Percentiles rank a stretch among this genome's conserved stretches.
Evolutionary conservation across 2,113 vertebrate genomes (phyloP).

Genomic region (Hemiscyllium ocellatum): DNA sequence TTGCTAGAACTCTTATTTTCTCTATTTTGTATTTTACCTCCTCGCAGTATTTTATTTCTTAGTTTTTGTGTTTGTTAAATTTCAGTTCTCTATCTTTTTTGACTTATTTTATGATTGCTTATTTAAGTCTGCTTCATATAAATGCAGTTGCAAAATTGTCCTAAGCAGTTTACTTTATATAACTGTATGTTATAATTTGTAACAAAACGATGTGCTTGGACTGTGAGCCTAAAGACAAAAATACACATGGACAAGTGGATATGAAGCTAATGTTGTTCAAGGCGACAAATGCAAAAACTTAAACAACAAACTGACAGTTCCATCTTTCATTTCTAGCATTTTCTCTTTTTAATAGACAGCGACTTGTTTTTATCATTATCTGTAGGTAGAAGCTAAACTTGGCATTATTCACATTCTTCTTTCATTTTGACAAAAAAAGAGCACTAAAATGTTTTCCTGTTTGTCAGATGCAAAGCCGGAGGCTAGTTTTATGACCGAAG

Average conservation of each 20-base stretch:
- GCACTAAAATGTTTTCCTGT: not conserved
- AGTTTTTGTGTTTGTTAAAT: not conserved
- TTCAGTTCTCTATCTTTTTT: not conserved
- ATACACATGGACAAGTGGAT: not conserved
- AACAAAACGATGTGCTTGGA: not conserved
- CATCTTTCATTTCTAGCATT: not conserved
- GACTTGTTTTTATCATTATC: not conserved
- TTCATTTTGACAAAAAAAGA: not conserved
- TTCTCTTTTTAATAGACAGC: not conserved
- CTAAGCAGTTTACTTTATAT: not conserved
- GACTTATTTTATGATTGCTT: not conserved
- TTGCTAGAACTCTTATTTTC: not conserved
- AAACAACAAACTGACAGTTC: not conserved
- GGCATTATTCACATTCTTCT: not conserved
- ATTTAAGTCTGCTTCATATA: not conserved
- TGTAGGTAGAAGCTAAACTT: not conserved
- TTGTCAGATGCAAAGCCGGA: not conserved
- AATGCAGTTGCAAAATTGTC: not conserved
- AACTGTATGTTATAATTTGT: not conserved
- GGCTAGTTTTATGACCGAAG: not conserved
- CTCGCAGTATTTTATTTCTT: not conserved
- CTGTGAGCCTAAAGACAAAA: not conserved
- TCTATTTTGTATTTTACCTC: constrained; percentile 14
- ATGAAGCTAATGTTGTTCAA: not conserved
- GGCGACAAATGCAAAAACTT: not conserved